These are phyloP conservation scores for Psilopogon haemacephalus DNA, from an alignment of 2,113 vertebrate genomes.

Conservation along the genomic window DNA sequence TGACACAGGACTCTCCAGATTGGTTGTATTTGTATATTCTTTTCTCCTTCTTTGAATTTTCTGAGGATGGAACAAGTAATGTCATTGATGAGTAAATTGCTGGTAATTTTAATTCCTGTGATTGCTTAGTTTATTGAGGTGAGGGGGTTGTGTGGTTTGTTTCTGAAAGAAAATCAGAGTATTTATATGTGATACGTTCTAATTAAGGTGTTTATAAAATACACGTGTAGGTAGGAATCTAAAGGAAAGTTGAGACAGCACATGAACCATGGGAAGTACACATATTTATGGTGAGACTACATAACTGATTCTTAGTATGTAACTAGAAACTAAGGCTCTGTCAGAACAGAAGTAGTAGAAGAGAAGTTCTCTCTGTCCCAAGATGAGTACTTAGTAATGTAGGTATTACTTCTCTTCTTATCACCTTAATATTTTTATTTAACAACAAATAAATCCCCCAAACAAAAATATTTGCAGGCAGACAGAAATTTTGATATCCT, in stretches of 20 bases:
- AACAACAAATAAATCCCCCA: neutral
- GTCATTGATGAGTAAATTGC: neutral
- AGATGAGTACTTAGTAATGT: neutral
- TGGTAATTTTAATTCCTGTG: slow-evolving; percentile 22
- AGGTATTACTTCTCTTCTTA: neutral
- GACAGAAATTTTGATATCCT: neutral
- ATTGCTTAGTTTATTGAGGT: neutral
- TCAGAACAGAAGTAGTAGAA: neutral
- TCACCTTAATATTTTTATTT: neutral
- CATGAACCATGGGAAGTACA: neutral
- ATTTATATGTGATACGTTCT: neutral
- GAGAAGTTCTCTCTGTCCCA: neutral
- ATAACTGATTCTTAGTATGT: neutral
- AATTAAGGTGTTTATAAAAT: neutral
- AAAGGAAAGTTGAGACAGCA: neutral
- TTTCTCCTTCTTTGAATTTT: neutral
- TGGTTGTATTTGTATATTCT: neutral
- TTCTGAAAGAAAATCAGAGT: neutral
- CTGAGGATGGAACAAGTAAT: neutral
- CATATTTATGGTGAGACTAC: neutral
- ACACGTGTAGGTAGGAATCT: neutral
- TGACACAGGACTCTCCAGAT: neutral
- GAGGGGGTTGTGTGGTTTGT: neutral
- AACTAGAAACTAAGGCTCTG: neutral
- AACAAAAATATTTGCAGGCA: neutral